Conservation (phyloP, 2,797 vertebrate species). For the Poeciliopsis infans region DNA sequence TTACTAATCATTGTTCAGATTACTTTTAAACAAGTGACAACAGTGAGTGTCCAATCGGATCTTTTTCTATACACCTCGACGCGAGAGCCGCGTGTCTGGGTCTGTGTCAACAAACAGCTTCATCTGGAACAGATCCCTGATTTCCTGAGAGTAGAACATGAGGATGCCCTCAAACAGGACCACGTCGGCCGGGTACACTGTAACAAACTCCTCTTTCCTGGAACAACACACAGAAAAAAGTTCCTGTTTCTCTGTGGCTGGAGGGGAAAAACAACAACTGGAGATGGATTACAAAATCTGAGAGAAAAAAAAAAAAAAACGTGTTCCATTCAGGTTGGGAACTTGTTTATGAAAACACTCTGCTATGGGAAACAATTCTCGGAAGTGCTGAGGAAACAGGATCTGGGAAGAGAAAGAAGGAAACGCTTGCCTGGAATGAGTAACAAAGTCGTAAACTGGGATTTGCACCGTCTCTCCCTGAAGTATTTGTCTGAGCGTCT, state of each 20-base stretch:
- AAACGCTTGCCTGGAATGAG: conserved; percentile 90
- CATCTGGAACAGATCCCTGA: conserved; percentile 97
- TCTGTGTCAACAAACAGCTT: conserved; percentile 98
- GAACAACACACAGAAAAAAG: conserved; percentile 41
- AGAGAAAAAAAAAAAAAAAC: not conserved
- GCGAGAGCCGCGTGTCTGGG: conserved; percentile 93
- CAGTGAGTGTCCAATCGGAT: not conserved
- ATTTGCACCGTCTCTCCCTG: conserved; percentile 94
- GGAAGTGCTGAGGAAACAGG: accelerated
- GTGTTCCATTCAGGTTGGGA: not conserved
- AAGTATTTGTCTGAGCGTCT: conserved; percentile 89
- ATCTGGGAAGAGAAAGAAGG: not conserved
- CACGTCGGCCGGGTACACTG: conserved; percentile 94
- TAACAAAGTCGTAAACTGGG: conserved; percentile 96
- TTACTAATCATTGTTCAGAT: not conserved
- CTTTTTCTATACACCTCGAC: conserved; percentile 75
- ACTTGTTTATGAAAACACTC: not conserved
- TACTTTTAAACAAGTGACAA: not conserved
- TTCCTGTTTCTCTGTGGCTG: conserved; percentile 4
- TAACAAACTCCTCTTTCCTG: conserved; percentile 95
- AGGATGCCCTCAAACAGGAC: conserved; percentile 97
- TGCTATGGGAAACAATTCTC: not conserved
- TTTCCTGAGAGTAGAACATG: conserved; percentile 96
- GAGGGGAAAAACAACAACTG: not conserved
- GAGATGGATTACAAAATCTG: not conserved